A percentile compares a stretch with the other conserved stretches of the same genome.
These are phyloP conservation scores for Lepus timidus DNA, from an alignment of 2,113 vertebrate species.

Conservation along the genomic window DNA sequence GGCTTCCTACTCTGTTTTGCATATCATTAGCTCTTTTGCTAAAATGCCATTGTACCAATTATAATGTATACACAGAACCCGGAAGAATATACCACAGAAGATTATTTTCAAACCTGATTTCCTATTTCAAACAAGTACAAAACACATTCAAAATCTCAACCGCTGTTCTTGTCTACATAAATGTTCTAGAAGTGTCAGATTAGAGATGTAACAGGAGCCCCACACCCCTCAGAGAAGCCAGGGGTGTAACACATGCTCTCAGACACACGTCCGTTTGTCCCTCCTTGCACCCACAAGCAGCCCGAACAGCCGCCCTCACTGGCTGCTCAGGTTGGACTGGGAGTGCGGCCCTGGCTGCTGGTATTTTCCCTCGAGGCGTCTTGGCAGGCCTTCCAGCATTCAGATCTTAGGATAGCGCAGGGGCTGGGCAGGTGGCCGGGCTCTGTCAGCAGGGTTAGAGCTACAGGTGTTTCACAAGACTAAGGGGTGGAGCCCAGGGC, in stretches of 20 bases:
- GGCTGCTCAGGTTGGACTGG: constrained; percentile 80
- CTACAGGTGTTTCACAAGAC: constrained; percentile 67
- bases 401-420: constrained; percentile 45
- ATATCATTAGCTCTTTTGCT: not conserved
- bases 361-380: constrained; percentile 78
- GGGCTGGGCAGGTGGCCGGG: constrained; percentile 64
- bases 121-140: constrained; percentile 25
- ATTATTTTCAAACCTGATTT: constrained; percentile 48
- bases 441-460: constrained; percentile 41
- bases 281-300: constrained; percentile 55
- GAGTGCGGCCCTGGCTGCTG: constrained; percentile 27
- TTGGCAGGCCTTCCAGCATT: constrained; percentile 61
- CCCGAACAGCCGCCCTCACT: constrained; percentile 65
- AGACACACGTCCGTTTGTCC: constrained; percentile 40
- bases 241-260: not conserved
- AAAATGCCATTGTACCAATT: constrained; percentile 18
- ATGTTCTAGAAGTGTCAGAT: not conserved
- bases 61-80: constrained; percentile 17
- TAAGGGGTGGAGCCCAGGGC: not conserved
- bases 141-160: not conserved
- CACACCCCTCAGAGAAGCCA: not conserved
- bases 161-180: not conserved
- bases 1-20: not conserved
- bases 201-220: not conserved
- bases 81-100: not conserved